Conservation (phyloP, 2,888 invertebrate species). For the Drosophila demipolita region DNA sequence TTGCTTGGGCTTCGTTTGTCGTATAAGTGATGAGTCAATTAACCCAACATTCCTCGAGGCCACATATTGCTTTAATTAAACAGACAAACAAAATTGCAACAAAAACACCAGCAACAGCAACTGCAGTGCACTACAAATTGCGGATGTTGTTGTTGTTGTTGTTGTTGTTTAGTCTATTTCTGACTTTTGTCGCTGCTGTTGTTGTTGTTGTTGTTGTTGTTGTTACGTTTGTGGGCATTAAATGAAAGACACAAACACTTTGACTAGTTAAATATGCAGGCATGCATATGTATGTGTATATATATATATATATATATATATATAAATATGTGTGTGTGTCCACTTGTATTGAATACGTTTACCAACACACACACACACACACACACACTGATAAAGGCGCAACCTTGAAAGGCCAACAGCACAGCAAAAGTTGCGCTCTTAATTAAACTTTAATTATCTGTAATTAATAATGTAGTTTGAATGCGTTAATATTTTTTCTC, state of each 20-base stretch:
- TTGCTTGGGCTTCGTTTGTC: slow-evolving; percentile 75
- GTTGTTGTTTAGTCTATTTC: slow-evolving; percentile 9
- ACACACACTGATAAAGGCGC: slow-evolving; percentile 32
- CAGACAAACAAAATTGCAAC: slow-evolving; percentile 70
- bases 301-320: slow-evolving; percentile 54
- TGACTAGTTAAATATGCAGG: slow-evolving; percentile 66
- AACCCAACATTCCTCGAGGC: slow-evolving; percentile 83
- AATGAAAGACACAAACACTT: slow-evolving; percentile 44
- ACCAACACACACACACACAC: slow-evolving; percentile 29
- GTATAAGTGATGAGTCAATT: slow-evolving; percentile 84
- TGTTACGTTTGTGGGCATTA: slow-evolving; percentile 26
- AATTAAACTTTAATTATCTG: slow-evolving; percentile 76
- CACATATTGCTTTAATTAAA: slow-evolving; percentile 82
- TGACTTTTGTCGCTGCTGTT: slow-evolving; percentile 16
- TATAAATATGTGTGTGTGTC: neutral
- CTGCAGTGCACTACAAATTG: slow-evolving; percentile 61
- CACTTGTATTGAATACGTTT: slow-evolving; percentile 49
- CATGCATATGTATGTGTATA: slow-evolving; percentile 12
- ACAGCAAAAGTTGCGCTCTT: slow-evolving; percentile 49
- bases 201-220: slow-evolving; percentile 3
- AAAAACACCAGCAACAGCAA: slow-evolving; percentile 32
- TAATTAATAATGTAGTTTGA: slow-evolving; percentile 74
- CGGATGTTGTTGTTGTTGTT: slow-evolving; percentile 20
- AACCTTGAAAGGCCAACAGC: slow-evolving; percentile 67
- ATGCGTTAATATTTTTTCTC: slow-evolving; percentile 36